Base-by-base conservation (phyloP, 1,140 invertebrate genomes). In the Sinonovacula constricta region DNA sequence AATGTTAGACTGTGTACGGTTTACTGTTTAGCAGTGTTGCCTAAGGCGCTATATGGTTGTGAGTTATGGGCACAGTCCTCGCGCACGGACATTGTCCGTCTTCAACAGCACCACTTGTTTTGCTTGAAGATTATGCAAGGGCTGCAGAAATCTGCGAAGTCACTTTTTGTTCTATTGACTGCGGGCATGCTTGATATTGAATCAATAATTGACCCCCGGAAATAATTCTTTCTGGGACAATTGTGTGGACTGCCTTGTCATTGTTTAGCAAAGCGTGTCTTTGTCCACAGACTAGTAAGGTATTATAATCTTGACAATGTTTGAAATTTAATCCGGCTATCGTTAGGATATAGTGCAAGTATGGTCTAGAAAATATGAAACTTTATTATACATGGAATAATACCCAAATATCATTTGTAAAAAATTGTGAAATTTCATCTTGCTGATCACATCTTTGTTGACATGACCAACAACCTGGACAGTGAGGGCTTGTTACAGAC, bases 141-240 rank as follows among this genome's bases (percentile, higher is more conserved):
- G 4, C 54, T 10, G 12, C 30, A 51, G 28, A 2, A 12, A n/a
- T 10, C 3, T 3, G 54, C 66, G 22, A 51, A 24, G 12, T 54
- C 66, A 26, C 12, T 49, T n/a, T 51, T 54, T 69, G 45, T 51
- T 28, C 49, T 69, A 30, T n/a, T n/a, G n/a, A n/a, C n/a, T n/a
- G n/a, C n/a, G n/a, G 15, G n/a, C 24, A 24, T 18, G 22, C 49
- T 69, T 54, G 30, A 26, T 54, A 62, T 59, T 22, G 26, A 28
- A n/a, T 31, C 34, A 28, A 10, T 18, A 28, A 1, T 39, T 54
- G 22, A 15, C 26, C 24, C 22, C 28, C 12, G 7, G 36, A 70
- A 70, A 70, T 30, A 57, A n/a, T 18, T 36, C 33, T 70, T 57
- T n/a, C 26, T 70, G 15, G 67, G 67, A 15, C 53, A 70, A 33